Conservation (phyloP, 2,797 vertebrate genomes). For the Acridotheres tristis region DNA sequence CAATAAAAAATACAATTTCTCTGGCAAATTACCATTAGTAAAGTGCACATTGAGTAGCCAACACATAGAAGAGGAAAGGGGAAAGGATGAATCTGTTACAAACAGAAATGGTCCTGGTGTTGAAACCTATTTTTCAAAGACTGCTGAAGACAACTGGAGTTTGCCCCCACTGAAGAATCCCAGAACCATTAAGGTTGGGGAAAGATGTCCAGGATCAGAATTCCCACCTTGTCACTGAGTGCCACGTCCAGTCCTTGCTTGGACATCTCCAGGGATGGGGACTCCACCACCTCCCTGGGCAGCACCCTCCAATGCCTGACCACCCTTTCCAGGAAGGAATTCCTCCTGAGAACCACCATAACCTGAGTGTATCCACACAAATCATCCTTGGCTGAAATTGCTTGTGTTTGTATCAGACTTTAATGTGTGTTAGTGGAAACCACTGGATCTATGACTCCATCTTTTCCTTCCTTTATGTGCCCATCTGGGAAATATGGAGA, state of each 20-base stretch:
- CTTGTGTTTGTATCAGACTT: neutral
- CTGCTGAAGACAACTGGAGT: neutral
- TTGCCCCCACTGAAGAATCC: neutral
- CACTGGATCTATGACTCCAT: neutral
- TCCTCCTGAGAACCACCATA: neutral
- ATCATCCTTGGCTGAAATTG: neutral
- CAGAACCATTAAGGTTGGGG: neutral
- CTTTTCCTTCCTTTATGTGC: slow-evolving; percentile 12
- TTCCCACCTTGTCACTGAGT: neutral
- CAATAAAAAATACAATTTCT: neutral
- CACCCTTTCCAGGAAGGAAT: neutral
- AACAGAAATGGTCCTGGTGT: neutral
- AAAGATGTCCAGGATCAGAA: neutral
- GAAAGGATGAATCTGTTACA: neutral
- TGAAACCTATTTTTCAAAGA: neutral
- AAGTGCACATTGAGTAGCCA: neutral
- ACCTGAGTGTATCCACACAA: neutral
- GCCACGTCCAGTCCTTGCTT: accelerated
- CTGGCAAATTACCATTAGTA: neutral
- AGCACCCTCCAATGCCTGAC: neutral
- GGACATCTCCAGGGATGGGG: neutral
- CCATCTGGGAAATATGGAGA: slow-evolving; percentile 52
- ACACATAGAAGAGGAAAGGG: neutral
- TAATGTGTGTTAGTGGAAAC: neutral
- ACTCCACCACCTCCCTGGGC: neutral